phyloP scores from a whole-genome alignment of 1,140 invertebrate species.

The Mycetomoellerius zeteki region DNA sequence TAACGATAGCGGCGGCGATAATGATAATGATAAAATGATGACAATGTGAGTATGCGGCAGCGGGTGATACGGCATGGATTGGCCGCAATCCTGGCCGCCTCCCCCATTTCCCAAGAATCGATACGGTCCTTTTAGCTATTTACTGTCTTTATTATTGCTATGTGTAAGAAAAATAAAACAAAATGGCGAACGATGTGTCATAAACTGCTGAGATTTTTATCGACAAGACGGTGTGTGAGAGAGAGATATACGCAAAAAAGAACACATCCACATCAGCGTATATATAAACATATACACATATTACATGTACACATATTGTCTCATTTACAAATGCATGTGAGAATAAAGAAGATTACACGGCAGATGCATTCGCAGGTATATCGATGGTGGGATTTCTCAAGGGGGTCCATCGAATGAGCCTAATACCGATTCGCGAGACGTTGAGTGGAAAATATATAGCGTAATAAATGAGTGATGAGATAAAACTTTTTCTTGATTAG shows the following conservation, averaged over 20 bases:
- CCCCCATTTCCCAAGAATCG: slow-evolving; percentile 66
- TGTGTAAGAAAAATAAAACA: slow-evolving; percentile 75
- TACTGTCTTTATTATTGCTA: slow-evolving; percentile 81
- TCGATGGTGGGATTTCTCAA: slow-evolving; percentile 33
- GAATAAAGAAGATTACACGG: slow-evolving; percentile 9
- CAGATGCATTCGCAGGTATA: slow-evolving; percentile 57
- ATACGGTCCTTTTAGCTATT: slow-evolving; percentile 81
- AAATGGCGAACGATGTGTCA: slow-evolving; percentile 74
- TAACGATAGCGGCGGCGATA: slow-evolving; percentile 22
- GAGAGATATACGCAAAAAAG: slow-evolving; percentile 21
- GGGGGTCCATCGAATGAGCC: slow-evolving; percentile 32
- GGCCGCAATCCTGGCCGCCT: slow-evolving; percentile 67
- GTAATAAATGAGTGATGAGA: slow-evolving; percentile 22
- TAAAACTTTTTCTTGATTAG: slow-evolving; percentile 22
- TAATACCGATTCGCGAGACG: slow-evolving; percentile 20
- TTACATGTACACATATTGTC: slow-evolving; percentile 12
- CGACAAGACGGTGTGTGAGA: slow-evolving; percentile 54
- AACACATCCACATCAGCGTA: slow-evolving; percentile 44
- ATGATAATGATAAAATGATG: slow-evolving; percentile 39
- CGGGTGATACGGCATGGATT: slow-evolving; percentile 73
- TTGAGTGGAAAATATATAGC: not conserved
- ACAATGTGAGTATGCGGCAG: slow-evolving; percentile 72
- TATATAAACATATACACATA: slow-evolving; percentile 28
- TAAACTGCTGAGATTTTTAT: slow-evolving; percentile 74
- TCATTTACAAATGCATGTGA: slow-evolving; percentile 33